These are phyloP conservation scores for Frankliniella fusca DNA, from an alignment of 2,888 invertebrate species.

Conservation along the genomic window DNA sequence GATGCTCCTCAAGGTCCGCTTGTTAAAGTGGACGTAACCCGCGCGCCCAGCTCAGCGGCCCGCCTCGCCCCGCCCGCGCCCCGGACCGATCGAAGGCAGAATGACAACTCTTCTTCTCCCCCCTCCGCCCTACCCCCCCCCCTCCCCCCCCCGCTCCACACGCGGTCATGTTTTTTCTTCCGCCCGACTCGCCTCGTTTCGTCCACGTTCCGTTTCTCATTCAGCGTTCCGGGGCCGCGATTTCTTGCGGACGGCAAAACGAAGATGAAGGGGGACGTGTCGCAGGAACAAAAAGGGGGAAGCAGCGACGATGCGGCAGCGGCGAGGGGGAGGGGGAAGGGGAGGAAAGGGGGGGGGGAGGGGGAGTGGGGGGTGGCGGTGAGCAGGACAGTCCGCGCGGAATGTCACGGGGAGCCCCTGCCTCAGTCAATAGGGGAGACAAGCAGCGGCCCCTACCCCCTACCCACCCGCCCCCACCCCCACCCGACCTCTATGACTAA, in stretches of 20 bases:
- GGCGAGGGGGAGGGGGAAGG: background rate
- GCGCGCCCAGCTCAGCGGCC: too few relatives aligned
- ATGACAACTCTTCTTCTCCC: background rate
- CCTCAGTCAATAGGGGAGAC: background rate
- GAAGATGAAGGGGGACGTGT: background rate
- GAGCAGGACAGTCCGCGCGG: background rate
- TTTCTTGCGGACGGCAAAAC: background rate
- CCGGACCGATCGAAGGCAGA: too few relatives aligned
- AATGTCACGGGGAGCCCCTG: background rate
- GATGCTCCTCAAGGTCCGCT: too few relatives aligned
- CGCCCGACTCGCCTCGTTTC: background rate
- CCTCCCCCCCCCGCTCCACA: background rate
- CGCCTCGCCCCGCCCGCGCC: too few relatives aligned
- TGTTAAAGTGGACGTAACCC: too few relatives aligned
- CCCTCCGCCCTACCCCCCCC: background rate
- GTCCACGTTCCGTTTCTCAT: too few relatives aligned
- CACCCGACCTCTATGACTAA: background rate
- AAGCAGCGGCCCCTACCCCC: background rate
- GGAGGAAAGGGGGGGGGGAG: background rate
- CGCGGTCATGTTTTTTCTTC: background rate
- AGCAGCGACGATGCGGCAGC: too few relatives aligned
- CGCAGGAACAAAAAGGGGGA: background rate
- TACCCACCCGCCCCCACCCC: background rate
- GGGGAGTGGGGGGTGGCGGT: background rate
- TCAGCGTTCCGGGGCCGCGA: too few relatives aligned